Evolutionary conservation across 1,140 invertebrate genomes (phyloP).

Genomic region (Solenopsis invicta): DNA sequence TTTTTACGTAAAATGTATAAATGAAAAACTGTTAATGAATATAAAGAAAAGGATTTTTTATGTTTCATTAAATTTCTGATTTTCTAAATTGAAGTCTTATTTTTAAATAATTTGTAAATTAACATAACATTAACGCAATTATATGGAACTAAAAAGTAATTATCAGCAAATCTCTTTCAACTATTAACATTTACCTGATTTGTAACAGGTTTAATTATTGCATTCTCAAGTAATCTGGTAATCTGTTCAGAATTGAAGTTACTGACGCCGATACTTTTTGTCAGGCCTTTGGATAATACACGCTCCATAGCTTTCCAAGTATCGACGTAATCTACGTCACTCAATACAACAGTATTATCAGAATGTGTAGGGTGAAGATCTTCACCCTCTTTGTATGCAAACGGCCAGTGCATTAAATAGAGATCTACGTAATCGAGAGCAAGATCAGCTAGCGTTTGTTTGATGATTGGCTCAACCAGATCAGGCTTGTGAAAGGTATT

Average conservation of each 20-base stretch:
- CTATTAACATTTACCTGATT: slow-evolving; percentile 89
- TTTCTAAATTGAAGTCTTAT: too few relatives aligned
- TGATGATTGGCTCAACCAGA: slow-evolving; percentile 86
- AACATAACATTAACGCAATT: not conserved
- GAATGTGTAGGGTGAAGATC: slow-evolving; percentile 83
- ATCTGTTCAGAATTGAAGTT: slow-evolving; percentile 96
- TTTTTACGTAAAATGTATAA: too few relatives aligned
- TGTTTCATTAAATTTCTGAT: too few relatives aligned
- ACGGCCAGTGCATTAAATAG: slow-evolving; percentile 93
- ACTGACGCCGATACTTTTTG: slow-evolving; percentile 94
- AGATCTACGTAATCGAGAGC: slow-evolving; percentile 92
- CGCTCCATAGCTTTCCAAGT: slow-evolving; percentile 93
- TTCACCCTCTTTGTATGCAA: slow-evolving; percentile 88
- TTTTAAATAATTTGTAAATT: too few relatives aligned
- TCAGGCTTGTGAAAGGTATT: slow-evolving; percentile 86
- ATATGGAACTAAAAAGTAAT: slow-evolving; percentile 17
- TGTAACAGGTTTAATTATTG: slow-evolving; percentile 91
- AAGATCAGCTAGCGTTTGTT: slow-evolving; percentile 89
- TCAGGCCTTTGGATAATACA: slow-evolving; percentile 90
- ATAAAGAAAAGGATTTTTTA: too few relatives aligned
- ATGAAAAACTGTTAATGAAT: too few relatives aligned
- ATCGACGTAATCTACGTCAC: slow-evolving; percentile 89
- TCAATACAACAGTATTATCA: slow-evolving; percentile 84
- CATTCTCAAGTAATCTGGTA: slow-evolving; percentile 89
- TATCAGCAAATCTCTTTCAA: not conserved